phyloP scores from a whole-genome alignment of 2,113 vertebrate species.

The Gallinago undulata region DNA sequence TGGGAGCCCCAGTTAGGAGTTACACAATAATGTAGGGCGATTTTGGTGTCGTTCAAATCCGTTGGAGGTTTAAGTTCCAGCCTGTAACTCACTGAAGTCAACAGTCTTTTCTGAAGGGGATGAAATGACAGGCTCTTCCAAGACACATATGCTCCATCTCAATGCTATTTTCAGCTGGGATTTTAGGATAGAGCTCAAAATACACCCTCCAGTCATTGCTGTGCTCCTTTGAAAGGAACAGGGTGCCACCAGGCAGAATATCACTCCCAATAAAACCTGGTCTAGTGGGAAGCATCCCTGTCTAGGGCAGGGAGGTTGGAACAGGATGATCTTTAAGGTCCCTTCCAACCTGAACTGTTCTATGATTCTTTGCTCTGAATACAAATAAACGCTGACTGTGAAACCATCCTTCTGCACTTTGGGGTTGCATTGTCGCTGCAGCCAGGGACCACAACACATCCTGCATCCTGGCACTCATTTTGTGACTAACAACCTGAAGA shows the following conservation, averaged over 20 bases:
- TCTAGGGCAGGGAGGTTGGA: background rate
- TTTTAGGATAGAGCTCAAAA: constrained; percentile 26
- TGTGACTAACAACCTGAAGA: background rate
- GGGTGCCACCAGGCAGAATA: background rate
- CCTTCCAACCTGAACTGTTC: background rate
- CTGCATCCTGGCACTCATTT: background rate
- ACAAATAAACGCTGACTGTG: background rate
- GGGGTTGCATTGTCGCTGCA: too few species aligned
- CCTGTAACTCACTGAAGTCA: background rate
- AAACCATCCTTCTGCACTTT: background rate
- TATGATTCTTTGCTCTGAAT: background rate
- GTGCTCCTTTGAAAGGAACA: background rate
- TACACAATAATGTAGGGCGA: background rate
- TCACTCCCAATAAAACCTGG: background rate
- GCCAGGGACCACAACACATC: fast-evolving
- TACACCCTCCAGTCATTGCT: background rate
- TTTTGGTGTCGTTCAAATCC: background rate
- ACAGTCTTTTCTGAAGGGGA: background rate
- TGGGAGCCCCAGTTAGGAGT: background rate
- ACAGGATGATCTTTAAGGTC: background rate
- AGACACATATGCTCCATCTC: background rate
- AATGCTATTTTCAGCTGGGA: background rate
- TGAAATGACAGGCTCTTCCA: constrained; percentile 10
- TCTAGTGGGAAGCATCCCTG: background rate
- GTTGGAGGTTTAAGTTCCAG: background rate